These are phyloP conservation scores for Ispidina lecontei DNA, from an alignment of 2,797 vertebrate genomes.

Conservation along the genomic window DNA sequence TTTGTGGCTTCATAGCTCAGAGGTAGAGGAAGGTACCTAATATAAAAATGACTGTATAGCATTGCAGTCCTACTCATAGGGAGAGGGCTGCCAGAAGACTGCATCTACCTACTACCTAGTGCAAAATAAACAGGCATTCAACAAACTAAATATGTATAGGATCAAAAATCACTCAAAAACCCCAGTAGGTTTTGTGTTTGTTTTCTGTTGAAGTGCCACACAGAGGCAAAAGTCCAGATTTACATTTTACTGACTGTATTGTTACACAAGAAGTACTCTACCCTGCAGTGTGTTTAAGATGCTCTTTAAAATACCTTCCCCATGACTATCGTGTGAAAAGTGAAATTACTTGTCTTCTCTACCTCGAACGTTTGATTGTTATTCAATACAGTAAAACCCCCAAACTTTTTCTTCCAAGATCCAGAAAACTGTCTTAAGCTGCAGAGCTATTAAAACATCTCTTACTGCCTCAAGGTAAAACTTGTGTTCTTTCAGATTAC, in stretches of 20 bases:
- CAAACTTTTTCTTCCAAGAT: slow-evolving; percentile 1
- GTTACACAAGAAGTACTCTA: not conserved
- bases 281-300: not conserved
- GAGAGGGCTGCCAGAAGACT: not conserved
- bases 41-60: not conserved
- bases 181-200: not conserved
- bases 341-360: not conserved
- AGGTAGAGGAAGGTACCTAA: not conserved
- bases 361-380: not conserved
- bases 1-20: not conserved
- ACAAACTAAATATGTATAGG: not conserved
- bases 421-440: slow-evolving; percentile 54
- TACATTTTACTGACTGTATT: not conserved
- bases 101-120: not conserved
- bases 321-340: not conserved
- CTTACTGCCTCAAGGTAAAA: slow-evolving; percentile 64
- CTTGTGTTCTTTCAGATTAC: slow-evolving; percentile 46
- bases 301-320: not conserved
- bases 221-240: not conserved
- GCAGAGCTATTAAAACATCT: slow-evolving; percentile 41
- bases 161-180: not conserved
- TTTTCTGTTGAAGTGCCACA: not conserved
- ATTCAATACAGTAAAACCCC: not conserved
- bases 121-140: not conserved
- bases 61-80: not conserved